Percentiles rank a stretch among this genome's conserved stretches.
These are phyloP conservation scores for Patagioenas fasciata DNA, from an alignment of 2,113 vertebrate species.

Conservation along the genomic window DNA sequence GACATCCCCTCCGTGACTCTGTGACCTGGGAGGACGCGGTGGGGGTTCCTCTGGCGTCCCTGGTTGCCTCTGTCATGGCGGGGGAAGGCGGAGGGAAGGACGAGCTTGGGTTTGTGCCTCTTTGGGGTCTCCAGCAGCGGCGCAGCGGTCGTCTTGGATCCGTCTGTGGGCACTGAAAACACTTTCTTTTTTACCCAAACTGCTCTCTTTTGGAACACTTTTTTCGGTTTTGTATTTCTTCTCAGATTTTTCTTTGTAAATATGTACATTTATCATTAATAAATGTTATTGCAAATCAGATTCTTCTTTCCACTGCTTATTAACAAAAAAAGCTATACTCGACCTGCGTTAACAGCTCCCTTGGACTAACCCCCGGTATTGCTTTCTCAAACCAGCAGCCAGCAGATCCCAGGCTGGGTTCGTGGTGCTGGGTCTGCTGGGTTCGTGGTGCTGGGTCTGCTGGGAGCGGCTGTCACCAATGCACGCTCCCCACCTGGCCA, in stretches of 20 bases:
- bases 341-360: background rate
- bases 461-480: background rate
- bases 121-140: background rate
- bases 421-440: background rate
- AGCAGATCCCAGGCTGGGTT: background rate
- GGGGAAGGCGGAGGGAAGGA: background rate
- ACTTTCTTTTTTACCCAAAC: slow-evolving; percentile 57
- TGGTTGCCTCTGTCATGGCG: background rate
- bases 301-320: slow-evolving; percentile 57
- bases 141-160: background rate
- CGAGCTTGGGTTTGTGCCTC: background rate
- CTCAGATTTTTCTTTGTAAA: slow-evolving; percentile 66
- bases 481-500: background rate
- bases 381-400: background rate
- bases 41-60: background rate
- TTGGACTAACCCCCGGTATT: background rate
- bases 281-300: slow-evolving; percentile 65
- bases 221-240: slow-evolving; percentile 65
- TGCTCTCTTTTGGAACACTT: slow-evolving; percentile 58
- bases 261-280: slow-evolving; percentile 69
- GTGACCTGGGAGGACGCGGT: background rate
- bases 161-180: slow-evolving; percentile 21
- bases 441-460: background rate
- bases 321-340: background rate
- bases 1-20: background rate